These are phyloP conservation scores for Brotula barbata DNA, from an alignment of 2,797 vertebrate species.

Conservation along the genomic window DNA sequence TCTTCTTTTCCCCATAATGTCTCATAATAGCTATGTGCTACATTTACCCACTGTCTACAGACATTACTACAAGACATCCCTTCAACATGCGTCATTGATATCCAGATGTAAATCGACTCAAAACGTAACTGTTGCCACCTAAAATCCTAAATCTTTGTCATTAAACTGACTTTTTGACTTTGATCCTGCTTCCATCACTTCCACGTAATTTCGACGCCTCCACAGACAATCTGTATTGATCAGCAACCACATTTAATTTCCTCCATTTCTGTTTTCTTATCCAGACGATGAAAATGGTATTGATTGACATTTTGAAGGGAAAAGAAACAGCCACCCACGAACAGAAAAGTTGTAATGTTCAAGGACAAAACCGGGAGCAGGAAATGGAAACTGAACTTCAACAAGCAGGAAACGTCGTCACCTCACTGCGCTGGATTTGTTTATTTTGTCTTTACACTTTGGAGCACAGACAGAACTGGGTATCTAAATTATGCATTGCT, in stretches of 20 bases:
- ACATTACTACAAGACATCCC: too few species aligned
- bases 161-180: slow-evolving; percentile 17
- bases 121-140: too few species aligned
- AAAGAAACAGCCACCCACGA: background rate
- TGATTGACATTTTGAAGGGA: slow-evolving; percentile 38
- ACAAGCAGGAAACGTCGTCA: too few species aligned
- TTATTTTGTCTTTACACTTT: slow-evolving; percentile 50
- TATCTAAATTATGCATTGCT: slow-evolving; percentile 49
- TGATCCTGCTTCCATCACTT: slow-evolving; percentile 4
- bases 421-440: slow-evolving; percentile 30
- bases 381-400: too few species aligned
- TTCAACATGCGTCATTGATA: too few species aligned
- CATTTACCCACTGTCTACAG: too few species aligned
- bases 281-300: slow-evolving; percentile 31
- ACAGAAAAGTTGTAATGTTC: slow-evolving; percentile 27
- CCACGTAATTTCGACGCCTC: slow-evolving; percentile 4
- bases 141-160: too few species aligned
- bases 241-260: slow-evolving; percentile 38
- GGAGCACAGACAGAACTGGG: slow-evolving; percentile 12
- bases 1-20: too few species aligned
- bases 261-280: background rate
- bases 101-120: too few species aligned
- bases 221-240: slow-evolving; percentile 37
- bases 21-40: too few species aligned
- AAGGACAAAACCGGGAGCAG: slow-evolving; percentile 25